Evolutionary conservation across 2,797 vertebrate genomes (phyloP), one percentile per base, ranked within the genome.

Genomic region (Arrhamphus sclerolepis): DNA sequence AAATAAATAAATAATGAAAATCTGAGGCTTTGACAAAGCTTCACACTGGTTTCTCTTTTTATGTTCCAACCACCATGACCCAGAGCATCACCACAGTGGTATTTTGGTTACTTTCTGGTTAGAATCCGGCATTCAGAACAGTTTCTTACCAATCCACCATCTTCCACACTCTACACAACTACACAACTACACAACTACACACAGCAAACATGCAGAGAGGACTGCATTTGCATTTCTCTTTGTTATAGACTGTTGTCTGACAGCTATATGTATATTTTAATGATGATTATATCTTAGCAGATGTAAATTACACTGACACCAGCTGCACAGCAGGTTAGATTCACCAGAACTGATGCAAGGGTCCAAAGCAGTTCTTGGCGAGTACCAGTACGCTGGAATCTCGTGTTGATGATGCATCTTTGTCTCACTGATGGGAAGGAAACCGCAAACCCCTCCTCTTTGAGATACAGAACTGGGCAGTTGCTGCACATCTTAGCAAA

Each of bases 61-160:
- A 57, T 74, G 82, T 80, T 91, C 62, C 87, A 93, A 94, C 93
- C 93, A 78, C 93, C 85, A 75, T 92, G 91, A 93, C 93, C 93
- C 80, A 87, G 69, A 84, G 78, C 80, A 90, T 85, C 87, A 93
- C 93, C 93, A 92, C 93, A 92, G 91, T 3, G 93, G 93, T 94
- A 93, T 92, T 90, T 73, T 93, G 93, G 93, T 94, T 92, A 87
- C 84, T 53, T 64, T 92, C 83, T 93, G 92, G 92, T 92, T 93
- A 91, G 75, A 83, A 46, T 62, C 65, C 66, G 24, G 53, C 66
- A 49, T 75, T 53, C 29, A 22, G 70, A 70, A 67, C 58, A 59
- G 43, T 56, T 54, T 29, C 68, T 18, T 31, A 54, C 47, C 31
- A 28, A 59, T 70, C 59, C 64, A 49, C 46, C 69, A 65, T 28